Evolutionary conservation across 92 coral and sea anemone genomes (phyloP), one percentile per base, ranked within the genome.

Genomic region (Zoanthus sansibaricus): DNA sequence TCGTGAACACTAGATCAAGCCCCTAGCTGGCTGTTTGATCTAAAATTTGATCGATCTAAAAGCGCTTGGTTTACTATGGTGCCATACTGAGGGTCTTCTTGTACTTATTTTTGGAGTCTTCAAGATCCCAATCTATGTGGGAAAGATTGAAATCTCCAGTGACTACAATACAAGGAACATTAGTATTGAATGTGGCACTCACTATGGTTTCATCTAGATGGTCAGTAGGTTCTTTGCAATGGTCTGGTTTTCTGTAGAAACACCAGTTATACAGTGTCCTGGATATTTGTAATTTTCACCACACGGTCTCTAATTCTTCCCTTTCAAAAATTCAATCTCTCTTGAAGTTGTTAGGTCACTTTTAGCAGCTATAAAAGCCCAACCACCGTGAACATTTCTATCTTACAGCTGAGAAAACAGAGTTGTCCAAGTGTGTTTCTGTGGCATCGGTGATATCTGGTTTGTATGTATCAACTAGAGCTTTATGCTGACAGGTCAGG

Each of bases 361-460:
- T 79, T 79, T 68, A 45, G 80, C 78, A 0, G 87, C 90, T 18
- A 71, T 87, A 16, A 75, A 46, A 3, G 80, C 87, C 3, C 90
- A 87, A 47, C 90, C 87, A 71, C 79, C 73, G 49, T 55, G 66
- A 21, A 45, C 31, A 70, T 55, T 47, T 78, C 87, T 79, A 86
- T 87, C 87, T 37, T 87, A 71, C 78, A 70, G 87, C 70, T 49
- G 87, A 49, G 87, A 83, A 83, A 47, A 83, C 68, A 51, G 66
- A 51, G 68, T 31, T 58, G 55, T 71, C 87, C 87, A 87, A 68
- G 75, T 90, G 91, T 0, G 93, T 90, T 79, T 90, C 93, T 62
- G 93, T 83, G 7, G 78, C 91, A 66, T 88, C 87, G 76, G 82
- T 88, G 73, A 91, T 76, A 64, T 87, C 89, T 0, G 83, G 91